These are phyloP conservation scores for Myathropa florea DNA, from an alignment of 2,888 invertebrate species.

Conservation along the genomic window DNA sequence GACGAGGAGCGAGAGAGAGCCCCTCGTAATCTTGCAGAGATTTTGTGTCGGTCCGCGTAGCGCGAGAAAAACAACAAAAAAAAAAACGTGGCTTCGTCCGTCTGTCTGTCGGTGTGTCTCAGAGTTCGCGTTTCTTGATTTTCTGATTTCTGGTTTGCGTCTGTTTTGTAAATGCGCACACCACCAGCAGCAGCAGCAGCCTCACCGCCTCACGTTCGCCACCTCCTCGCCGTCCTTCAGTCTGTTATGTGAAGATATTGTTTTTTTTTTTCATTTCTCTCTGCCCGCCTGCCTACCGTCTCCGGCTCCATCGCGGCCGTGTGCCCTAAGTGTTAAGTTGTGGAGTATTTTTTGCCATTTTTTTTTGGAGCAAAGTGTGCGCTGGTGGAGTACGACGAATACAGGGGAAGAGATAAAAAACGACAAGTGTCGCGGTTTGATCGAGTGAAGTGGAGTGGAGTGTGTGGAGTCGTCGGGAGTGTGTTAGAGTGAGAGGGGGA, in stretches of 20 bases:
- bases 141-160: slow-evolving; percentile 59
- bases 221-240: neutral
- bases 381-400: slow-evolving; percentile 34
- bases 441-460: slow-evolving; percentile 29
- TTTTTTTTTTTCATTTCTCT: slow-evolving; percentile 12
- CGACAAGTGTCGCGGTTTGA: slow-evolving; percentile 59
- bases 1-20: neutral
- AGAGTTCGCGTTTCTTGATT: slow-evolving; percentile 52
- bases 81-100: slow-evolving; percentile 44
- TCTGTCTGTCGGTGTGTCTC: slow-evolving; percentile 35
- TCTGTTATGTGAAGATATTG: slow-evolving; percentile 36
- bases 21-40: slow-evolving; percentile 7
- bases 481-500: neutral
- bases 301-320: slow-evolving; percentile 34
- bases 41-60: slow-evolving; percentile 32
- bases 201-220: neutral
- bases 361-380: slow-evolving; percentile 36
- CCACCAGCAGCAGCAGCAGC: slow-evolving; percentile 36
- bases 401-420: slow-evolving; percentile 55
- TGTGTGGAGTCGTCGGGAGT: neutral
- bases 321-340: slow-evolving; percentile 47
- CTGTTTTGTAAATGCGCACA: slow-evolving; percentile 45
- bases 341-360: slow-evolving; percentile 6
- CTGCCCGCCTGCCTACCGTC: neutral
- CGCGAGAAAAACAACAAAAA: slow-evolving; percentile 28